Evolutionary conservation across 2,113 vertebrate genomes (phyloP).

Genomic region (Phalacrocorax carbo): DNA sequence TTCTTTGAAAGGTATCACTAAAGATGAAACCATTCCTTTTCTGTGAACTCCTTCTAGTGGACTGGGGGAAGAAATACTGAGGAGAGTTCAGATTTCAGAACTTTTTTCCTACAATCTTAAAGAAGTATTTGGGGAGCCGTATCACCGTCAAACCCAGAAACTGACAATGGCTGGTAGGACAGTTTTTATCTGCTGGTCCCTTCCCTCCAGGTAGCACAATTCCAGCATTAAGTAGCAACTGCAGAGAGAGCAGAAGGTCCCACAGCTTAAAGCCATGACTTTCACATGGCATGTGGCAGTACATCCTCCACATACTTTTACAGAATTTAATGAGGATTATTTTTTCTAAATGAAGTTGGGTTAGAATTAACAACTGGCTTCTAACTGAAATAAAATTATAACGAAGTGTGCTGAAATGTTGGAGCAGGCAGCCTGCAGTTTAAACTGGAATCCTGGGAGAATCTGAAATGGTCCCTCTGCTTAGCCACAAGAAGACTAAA

Average conservation of each 20-base stretch:
- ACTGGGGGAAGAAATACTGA: not conserved
- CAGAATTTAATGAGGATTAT: not conserved
- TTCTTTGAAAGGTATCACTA: not conserved
- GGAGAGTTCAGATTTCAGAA: not conserved
- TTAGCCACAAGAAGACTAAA: not conserved
- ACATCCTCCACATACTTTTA: fast-evolving
- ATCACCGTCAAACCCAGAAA: not conserved
- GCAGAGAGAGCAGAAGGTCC: not conserved
- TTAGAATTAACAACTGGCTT: not conserved
- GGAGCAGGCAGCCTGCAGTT: not conserved
- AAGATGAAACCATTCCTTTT: not conserved
- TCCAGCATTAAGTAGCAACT: not conserved
- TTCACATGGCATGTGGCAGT: not conserved
- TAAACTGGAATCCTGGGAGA: not conserved
- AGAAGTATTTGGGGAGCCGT: not conserved
- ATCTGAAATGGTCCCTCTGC: not conserved
- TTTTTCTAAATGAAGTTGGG: not conserved
- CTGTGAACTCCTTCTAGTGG: not conserved
- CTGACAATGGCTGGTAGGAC: not conserved
- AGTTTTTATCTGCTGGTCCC: not conserved
- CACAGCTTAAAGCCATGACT: not conserved
- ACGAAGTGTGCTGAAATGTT: not conserved
- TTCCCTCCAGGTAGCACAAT: not conserved
- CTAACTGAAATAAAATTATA: not conserved
- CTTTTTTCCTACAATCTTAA: not conserved